Conservation (phyloP, 2,888 invertebrate genomes). For the Tenthredo livida region DNA sequence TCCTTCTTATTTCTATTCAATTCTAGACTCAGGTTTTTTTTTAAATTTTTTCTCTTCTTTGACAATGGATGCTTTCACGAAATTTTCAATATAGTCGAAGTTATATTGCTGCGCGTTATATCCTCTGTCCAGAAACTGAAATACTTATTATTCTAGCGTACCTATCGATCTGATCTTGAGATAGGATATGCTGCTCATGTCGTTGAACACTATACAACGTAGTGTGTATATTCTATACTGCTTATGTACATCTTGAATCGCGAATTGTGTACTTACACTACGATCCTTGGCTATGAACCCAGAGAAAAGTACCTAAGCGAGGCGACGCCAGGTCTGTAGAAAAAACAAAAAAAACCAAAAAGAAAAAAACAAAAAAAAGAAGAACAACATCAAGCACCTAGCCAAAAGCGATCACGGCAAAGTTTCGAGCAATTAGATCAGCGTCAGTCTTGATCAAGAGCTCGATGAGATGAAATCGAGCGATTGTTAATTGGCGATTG, state of each 20-base stretch:
- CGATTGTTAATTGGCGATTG: background rate
- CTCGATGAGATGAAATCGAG: constrained; percentile 39
- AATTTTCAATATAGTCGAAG: no score
- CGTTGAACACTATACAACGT: background rate
- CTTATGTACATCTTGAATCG: no score
- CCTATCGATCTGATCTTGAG: no score
- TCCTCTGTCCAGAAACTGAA: no score
- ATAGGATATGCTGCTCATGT: background rate
- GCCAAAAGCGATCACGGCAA: constrained; percentile 40
- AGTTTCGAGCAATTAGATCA: constrained; percentile 33
- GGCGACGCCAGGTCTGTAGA: constrained; percentile 33
- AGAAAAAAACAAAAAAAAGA: no score
- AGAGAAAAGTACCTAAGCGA: constrained; percentile 4
- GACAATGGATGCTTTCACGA: background rate
- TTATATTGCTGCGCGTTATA: background rate
- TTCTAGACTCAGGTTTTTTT: no score
- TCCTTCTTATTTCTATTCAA: background rate
- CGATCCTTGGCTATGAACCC: constrained; percentile 19
- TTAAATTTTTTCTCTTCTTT: background rate
- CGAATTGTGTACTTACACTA: background rate
- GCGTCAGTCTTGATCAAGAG: constrained; percentile 37
- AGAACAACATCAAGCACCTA: background rate
- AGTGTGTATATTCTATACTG: no score
- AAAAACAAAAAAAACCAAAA: no score
- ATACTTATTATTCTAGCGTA: no score